Evolutionary conservation across 2,888 invertebrate species (phyloP), one percentile per base, ranked within the genome.

Genomic region (Cotesia congregata): DNA sequence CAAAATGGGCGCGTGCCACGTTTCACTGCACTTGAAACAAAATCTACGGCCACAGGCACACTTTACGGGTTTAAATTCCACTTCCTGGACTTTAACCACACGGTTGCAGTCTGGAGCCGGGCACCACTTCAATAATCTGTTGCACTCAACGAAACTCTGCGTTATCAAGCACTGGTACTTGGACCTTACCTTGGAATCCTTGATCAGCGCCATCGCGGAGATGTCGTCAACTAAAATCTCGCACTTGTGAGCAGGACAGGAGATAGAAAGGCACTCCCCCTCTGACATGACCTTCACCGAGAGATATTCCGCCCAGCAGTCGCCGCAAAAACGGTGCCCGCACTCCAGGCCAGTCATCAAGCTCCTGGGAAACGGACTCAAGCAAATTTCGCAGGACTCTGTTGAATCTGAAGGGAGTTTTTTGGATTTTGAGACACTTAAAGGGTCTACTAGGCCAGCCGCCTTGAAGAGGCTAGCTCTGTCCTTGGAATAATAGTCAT

Each of bases 71-170:
- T 96, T 95, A 64, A 95, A 92, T 89, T 98, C 98, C 75, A 95
- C 95, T 90, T 97, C 96, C 86, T 94, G 94, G 81, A 97, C 97
- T 90, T 96, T 96, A 83, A 98, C 94, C 20, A 97, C 98, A 90
- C 97, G 97, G 86, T 95, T 97, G 91, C 99, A 99, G 91, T 99
- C 98, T 41, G 98, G 97, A 74, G 97, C 97, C 82, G 99, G 98
- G 90, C 99, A 99, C 98, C 99, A 99, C 87, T 98, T 94, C 86
- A 99, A 91, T 86, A 98, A 91, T 83, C 97, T 94, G 91, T 99
- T 99, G 90, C 98, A 98, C 96, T 98, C 97, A 81, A 99, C 98
- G 91, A 98, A 99, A 92, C 98, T 98, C 91, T 98, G 98, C 79
- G 98, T 98, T 86, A 99, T 98, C 85, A 98, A 93, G 91, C 98